These are phyloP conservation scores for Paralichthys olivaceus DNA, from an alignment of 2,113 vertebrate genomes.

Conservation along the genomic window DNA sequence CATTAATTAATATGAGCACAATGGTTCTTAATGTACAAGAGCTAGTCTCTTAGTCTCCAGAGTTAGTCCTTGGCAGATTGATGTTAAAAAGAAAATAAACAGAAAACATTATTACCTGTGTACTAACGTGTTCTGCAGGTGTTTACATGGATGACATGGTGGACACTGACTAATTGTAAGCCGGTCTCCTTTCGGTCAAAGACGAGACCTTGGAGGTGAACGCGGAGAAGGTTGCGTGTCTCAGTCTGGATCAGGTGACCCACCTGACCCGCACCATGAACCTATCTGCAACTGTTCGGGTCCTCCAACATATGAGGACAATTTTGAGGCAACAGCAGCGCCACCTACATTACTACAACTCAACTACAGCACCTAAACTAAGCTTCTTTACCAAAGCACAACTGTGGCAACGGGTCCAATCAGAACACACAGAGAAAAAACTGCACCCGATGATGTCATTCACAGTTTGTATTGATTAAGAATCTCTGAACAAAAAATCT, in stretches of 20 bases:
- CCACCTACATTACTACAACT: no score
- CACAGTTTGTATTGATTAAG: no score
- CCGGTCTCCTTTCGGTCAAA: constrained; percentile 86
- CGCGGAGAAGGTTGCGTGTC: constrained; percentile 83
- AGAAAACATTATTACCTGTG: neutral
- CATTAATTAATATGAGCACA: no score
- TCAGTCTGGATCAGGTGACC: constrained; percentile 82
- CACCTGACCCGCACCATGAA: constrained; percentile 79
- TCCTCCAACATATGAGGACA: constrained; percentile 80
- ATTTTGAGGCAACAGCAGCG: no score
- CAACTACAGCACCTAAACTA: neutral
- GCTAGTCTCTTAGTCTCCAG: no score
- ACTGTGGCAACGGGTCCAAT: neutral
- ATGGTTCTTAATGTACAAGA: no score
- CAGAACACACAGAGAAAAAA: neutral
- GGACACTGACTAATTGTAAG: constrained; percentile 88
- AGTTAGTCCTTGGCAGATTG: no score
- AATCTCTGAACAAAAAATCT: no score
- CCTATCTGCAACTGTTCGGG: constrained; percentile 77
- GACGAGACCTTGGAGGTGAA: constrained; percentile 93
- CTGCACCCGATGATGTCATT: no score
- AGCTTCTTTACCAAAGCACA: no score
- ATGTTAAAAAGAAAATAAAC: no score
- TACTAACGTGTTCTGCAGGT: constrained; percentile 72
- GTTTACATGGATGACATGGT: constrained; percentile 90